phyloP scores from a whole-genome alignment of 2,113 vertebrate species.

The Bujurquina vittata region DNA sequence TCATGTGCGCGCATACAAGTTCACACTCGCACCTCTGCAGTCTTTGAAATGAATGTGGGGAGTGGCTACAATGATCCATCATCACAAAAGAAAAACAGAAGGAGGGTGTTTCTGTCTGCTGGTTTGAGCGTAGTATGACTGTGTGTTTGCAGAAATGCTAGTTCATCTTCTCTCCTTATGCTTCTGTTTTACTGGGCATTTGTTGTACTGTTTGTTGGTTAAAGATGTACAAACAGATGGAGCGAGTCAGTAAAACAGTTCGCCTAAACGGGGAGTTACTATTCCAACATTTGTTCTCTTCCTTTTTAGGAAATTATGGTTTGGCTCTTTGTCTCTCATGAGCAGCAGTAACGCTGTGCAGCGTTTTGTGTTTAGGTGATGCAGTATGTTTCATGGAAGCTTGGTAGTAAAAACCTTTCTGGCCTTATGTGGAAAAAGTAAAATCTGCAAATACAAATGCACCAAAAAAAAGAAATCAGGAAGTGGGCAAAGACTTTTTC shows the following conservation, averaged over 20 bases:
- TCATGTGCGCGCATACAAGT: neutral
- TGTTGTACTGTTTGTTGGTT: neutral
- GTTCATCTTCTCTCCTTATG: neutral
- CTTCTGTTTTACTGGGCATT: neutral
- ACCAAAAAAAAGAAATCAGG: neutral
- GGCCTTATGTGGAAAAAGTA: no score
- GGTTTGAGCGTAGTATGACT: neutral
- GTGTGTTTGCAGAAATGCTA: neutral
- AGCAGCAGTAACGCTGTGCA: no score
- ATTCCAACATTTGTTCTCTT: no score
- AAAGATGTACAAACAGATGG: neutral
- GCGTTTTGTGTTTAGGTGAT: no score
- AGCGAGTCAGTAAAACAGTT: no score
- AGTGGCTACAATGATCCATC: neutral
- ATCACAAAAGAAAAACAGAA: neutral
- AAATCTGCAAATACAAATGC: no score
- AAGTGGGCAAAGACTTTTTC: no score
- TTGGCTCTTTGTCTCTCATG: no score
- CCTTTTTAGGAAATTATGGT: neutral
- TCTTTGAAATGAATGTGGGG: neutral
- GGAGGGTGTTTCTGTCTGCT: neutral
- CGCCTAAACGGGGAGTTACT: no score
- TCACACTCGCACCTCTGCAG: neutral
- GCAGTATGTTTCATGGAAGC: no score
- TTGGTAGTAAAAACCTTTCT: no score